These are phyloP conservation scores for Agrochola macilenta DNA, from an alignment of 2,888 invertebrate species.

Conservation along the genomic window DNA sequence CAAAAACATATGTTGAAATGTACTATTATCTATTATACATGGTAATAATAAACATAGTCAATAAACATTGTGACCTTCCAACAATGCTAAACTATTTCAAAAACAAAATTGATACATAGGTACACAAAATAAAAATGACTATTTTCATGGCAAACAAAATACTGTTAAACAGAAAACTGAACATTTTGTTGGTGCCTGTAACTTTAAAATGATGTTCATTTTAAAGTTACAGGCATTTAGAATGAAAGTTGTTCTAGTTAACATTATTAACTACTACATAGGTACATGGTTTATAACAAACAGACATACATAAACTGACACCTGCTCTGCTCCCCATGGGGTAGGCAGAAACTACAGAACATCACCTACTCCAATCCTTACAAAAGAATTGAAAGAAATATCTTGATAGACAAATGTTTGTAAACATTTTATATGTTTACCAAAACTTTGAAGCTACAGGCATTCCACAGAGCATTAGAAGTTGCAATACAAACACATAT, in stretches of 20 bases:
- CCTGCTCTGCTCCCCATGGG: no score
- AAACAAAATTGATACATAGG: background rate
- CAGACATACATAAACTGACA: background rate
- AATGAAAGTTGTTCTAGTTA: background rate
- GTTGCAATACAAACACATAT: constrained; percentile 3
- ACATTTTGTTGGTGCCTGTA: background rate
- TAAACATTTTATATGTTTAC: constrained; percentile 38
- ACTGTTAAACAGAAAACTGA: background rate
- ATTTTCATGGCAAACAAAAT: background rate
- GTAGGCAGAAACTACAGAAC: no score
- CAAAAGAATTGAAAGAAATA: background rate
- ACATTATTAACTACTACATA: no score
- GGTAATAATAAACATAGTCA: background rate
- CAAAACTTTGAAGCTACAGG: constrained; percentile 10
- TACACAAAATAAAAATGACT: background rate
- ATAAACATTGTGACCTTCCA: no score
- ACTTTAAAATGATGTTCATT: background rate
- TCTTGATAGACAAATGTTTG: constrained; percentile 11
- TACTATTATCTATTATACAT: no score
- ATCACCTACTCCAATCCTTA: no score
- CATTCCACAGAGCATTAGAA: constrained; percentile 14
- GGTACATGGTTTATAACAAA: background rate
- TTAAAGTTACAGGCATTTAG: background rate
- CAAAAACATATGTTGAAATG: background rate
- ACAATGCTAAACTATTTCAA: background rate